These are phyloP conservation scores for Oxystoma pomonae DNA, from an alignment of 2,888 invertebrate species.

Conservation along the genomic window DNA sequence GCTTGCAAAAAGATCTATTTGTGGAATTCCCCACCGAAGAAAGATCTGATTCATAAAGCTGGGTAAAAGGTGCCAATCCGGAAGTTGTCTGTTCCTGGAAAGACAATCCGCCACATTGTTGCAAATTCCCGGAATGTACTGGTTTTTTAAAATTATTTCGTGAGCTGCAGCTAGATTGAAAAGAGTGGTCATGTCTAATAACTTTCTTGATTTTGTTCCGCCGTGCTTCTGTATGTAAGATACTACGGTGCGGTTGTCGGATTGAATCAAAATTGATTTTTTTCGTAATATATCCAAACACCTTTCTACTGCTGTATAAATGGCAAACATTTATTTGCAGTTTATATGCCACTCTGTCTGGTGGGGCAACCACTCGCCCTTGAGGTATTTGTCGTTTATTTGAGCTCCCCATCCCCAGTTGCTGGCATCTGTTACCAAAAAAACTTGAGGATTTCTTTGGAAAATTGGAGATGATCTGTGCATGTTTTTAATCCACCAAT, in stretches of 20 bases:
- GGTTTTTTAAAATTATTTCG: constrained; percentile 15
- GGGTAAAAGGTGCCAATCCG: constrained; percentile 25
- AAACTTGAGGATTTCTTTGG: background rate
- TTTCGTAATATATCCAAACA: constrained; percentile 5
- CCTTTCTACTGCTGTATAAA: constrained; percentile 4
- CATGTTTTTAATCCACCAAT: constrained; percentile 11
- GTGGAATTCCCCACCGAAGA: constrained; percentile 22
- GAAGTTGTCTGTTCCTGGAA: constrained; percentile 18
- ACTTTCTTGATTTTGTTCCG: constrained; percentile 17
- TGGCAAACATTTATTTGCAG: constrained; percentile 10
- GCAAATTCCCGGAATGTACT: constrained; percentile 25
- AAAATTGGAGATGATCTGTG: constrained; percentile 16
- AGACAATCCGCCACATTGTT: constrained; percentile 28
- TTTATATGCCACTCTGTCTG: constrained; percentile 17
- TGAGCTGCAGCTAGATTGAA: background rate
- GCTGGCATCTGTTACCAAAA: constrained; percentile 6
- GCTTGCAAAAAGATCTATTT: constrained; percentile 25
- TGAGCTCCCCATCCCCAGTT: constrained; percentile 17
- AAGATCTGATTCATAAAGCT: constrained; percentile 19
- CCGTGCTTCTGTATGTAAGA: constrained; percentile 23
- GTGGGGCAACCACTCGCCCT: constrained; percentile 3
- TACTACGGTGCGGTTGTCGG: constrained; percentile 27
- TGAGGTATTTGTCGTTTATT: background rate
- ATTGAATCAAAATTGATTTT: constrained; percentile 20
- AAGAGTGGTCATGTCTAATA: constrained; percentile 11